Evolutionary conservation across 2,888 invertebrate genomes (phyloP).

Genomic region (Epistrophe eligans): DNA sequence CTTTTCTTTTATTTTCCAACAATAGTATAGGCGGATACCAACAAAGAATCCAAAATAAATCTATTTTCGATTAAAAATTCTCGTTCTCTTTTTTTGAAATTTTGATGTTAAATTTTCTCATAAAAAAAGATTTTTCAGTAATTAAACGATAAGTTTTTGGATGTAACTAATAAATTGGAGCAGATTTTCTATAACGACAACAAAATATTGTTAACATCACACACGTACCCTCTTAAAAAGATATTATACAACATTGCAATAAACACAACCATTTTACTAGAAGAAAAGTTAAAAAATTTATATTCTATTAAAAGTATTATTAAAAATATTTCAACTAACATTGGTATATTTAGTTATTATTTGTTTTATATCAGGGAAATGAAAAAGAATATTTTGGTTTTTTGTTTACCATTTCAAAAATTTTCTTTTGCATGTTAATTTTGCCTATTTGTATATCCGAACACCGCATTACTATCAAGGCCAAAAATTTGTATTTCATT

Average conservation of each 20-base stretch:
- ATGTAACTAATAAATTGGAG: background rate
- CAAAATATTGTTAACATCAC: background rate
- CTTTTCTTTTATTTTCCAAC: background rate
- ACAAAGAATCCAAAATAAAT: background rate
- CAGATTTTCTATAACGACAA: background rate
- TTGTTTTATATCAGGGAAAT: background rate
- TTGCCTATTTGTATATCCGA: background rate
- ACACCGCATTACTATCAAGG: background rate
- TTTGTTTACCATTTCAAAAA: background rate
- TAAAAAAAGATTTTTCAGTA: background rate
- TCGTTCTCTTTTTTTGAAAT: background rate
- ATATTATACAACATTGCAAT: slow-evolving; percentile 44
- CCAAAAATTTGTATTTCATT: background rate
- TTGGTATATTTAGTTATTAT: background rate
- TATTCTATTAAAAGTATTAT: slow-evolving; percentile 20
- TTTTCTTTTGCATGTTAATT: background rate
- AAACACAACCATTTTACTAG: slow-evolving; percentile 69
- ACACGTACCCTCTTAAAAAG: slow-evolving; percentile 10
- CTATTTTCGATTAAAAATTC: background rate
- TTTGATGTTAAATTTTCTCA: background rate
- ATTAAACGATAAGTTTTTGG: background rate
- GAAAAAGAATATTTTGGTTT: background rate
- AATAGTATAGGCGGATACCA: background rate
- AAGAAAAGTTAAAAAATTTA: slow-evolving; percentile 54
- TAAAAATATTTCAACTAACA: slow-evolving; percentile 47